Conservation (phyloP, 2,113 vertebrate genomes). For the Colistium nudipinnis region DNA sequence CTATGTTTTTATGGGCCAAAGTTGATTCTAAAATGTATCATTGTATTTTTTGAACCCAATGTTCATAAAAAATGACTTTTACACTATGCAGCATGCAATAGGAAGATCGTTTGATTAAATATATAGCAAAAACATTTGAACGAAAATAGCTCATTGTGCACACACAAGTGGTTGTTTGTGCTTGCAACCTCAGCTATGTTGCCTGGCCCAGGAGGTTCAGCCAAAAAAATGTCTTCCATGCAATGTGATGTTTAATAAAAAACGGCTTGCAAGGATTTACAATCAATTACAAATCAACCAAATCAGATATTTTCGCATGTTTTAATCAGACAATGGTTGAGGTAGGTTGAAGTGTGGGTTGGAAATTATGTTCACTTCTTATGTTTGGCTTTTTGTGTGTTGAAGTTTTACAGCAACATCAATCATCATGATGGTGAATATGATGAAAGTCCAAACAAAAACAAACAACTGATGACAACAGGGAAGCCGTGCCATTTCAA, state of each 20-base stretch:
- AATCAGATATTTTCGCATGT: not conserved
- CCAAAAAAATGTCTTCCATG: conserved; percentile 17
- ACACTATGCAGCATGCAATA: not conserved
- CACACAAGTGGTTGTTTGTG: conserved; percentile 27
- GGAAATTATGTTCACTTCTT: conserved; percentile 13
- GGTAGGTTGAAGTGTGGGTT: not conserved
- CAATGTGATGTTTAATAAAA: not conserved
- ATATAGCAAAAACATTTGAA: conserved; percentile 4
- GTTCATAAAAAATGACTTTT: not conserved
- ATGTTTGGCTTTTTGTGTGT: not conserved
- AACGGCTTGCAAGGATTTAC: conserved; percentile 28
- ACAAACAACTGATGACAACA: not conserved
- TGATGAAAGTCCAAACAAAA: not conserved
- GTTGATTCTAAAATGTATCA: not conserved
- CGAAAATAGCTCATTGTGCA: conserved; percentile 1
- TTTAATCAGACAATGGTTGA: conserved; percentile 20
- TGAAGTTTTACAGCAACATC: not conserved
- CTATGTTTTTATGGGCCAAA: not conserved
- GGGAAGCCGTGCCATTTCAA: conserved; percentile 9
- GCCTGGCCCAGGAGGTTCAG: conserved; percentile 19
- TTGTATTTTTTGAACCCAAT: not conserved
- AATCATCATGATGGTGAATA: conserved; percentile 7
- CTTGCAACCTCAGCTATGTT: conserved; percentile 8
- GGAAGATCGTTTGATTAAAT: conserved; percentile 10
- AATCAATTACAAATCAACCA: conserved; percentile 32